Evolutionary conservation across 2,797 vertebrate genomes (phyloP), one percentile per base, ranked within the genome.

Genomic region (Atherinosoma microstoma): DNA sequence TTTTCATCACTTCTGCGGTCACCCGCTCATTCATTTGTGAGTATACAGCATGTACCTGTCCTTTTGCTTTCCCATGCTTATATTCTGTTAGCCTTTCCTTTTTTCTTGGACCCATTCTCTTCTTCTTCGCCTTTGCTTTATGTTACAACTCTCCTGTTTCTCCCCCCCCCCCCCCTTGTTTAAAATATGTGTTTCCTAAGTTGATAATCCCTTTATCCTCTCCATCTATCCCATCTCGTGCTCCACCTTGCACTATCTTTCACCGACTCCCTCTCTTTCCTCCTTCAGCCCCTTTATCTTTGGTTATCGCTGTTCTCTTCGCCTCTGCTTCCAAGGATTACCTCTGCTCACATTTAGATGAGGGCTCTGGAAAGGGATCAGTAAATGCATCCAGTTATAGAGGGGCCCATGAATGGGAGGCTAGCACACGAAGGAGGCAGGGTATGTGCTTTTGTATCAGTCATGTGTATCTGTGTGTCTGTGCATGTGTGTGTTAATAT

Each of bases 21-120:
- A 80, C 74, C 76, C 76, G 79, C 78, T 85, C 80, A 85, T 90
- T 89, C 85, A 87, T 88, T 79, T 74, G 90, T 93, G 85, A 92
- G 92, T 93, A 92, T 93, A 87, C 87, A 56, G 70, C 79, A 79
- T 59, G 73, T 72, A 63, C 81, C 83, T 45, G 72, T 83, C 73
- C 64, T 82, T 76, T 79, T 76, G 29, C 63, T 79, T 70, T 74
- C 66, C 54, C 75, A 75, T 54, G 15, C 27, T 16, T 15, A 15
- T 56, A 75, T 58, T 64, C 38, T 70, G 58, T 70, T 42, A 82
- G 47, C 6, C 24, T 79, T 60, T 71, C 38, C 3, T 15, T 32
- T 32, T 34, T 70, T 40, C 53, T 70, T 59, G 11, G 58, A 67
- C 57, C 20, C 36, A 9, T 73, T 61, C 59, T 45, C 20, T 15